Percentiles rank a stretch among this genome's conserved stretches.
Conservation (phyloP, 2,113 vertebrate genomes). For the Apaloderma vittatum region DNA sequence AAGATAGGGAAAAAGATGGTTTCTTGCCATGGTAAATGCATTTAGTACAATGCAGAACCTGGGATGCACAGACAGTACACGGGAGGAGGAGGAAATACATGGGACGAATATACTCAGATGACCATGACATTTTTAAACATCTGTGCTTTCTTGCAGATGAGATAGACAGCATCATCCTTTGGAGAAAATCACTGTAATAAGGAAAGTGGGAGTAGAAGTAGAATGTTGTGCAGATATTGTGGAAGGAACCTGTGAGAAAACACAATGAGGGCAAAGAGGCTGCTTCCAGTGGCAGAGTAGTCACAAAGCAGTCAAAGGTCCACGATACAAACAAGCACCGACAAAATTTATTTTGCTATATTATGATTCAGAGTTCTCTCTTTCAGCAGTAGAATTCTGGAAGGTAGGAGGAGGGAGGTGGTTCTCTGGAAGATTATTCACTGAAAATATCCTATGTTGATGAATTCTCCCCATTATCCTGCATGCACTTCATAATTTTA, state of each 20-base stretch:
- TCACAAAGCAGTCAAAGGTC: not conserved
- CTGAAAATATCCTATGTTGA: not conserved
- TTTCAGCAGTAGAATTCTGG: not conserved
- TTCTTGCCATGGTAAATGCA: not conserved
- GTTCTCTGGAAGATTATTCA: not conserved
- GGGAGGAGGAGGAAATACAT: not conserved
- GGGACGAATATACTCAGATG: not conserved
- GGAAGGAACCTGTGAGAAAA: not conserved
- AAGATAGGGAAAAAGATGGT: not conserved
- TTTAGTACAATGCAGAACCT: not conserved
- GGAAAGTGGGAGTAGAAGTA: not conserved
- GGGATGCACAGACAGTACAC: not conserved
- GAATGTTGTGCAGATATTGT: not conserved
- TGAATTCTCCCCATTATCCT: not conserved
- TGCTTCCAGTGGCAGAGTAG: not conserved
- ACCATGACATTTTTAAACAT: not conserved
- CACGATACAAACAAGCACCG: not conserved
- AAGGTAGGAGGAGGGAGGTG: not conserved
- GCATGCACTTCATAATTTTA: not conserved
- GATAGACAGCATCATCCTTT: not conserved
- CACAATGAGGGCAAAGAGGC: not conserved
- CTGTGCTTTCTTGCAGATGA: conserved; percentile 1
- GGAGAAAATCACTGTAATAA: conserved; percentile 2
- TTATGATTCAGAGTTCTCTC: not conserved
- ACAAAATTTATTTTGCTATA: not conserved